Evolutionary conservation across 2,797 vertebrate genomes (phyloP), one percentile per base, ranked within the genome.

Genomic region (Cyclopterus lumpus): DNA sequence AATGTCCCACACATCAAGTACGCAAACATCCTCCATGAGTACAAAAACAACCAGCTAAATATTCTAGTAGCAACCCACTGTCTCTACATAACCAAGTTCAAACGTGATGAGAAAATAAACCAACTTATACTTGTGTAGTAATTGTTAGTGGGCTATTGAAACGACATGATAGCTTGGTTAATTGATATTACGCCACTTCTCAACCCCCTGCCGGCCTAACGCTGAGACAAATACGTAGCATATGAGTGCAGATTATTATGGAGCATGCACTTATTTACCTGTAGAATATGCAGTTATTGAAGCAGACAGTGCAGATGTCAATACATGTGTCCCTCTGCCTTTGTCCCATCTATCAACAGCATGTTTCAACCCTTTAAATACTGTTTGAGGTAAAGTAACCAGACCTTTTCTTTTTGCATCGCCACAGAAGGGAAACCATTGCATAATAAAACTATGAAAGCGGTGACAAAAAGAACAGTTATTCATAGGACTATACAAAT

Each of bases 101-200:
- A 76, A 81, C 1, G 59, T 80, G 77, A 88, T 79, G 81, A 80
- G 82, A 88, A 91, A 91, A 87, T 67, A 91, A 88, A 86, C 81
- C 74, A 20, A 67, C 82, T 73, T 89, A 91, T 81, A 86, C 58
- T 83, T 44, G 57, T 83, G 85, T 88, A 92, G 89, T 92, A 85
- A 89, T 78, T 82, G 85, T 94, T 93, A 95, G 90, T 89, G 90
- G 84, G 82, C 90, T 92, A 92, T 71, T 88, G 85, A 90, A 93
- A 90, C 51, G 53, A 86, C 77, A 80, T 86, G 83, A 91, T 67
- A 86, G 83, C 72, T 74, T 78, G 91, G 79, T 89, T 93, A 91
- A 89, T 89, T 85, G 77, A 89, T 88, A 88, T 89, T 88, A 93
- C 86, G 91, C 79, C 75, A 77, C 66, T 89, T 78, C 80, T 82